Conservation (phyloP, 2,888 invertebrate genomes). For the Elegia similella region DNA sequence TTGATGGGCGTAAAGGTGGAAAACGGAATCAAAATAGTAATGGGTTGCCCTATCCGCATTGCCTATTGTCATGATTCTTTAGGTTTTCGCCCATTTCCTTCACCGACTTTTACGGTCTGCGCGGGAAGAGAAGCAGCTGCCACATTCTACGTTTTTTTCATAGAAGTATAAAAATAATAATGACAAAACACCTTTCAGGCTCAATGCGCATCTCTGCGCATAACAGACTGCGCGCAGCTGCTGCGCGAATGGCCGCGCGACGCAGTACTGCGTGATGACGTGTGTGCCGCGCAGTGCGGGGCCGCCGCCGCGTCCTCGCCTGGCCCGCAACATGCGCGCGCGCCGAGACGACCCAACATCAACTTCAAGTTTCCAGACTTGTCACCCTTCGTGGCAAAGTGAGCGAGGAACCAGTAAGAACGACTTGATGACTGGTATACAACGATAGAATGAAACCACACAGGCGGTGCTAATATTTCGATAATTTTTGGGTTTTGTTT, state of each 20-base stretch:
- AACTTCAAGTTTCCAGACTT: constrained; percentile 91
- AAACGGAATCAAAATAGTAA: too few relatives aligned
- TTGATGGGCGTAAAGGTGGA: too few relatives aligned
- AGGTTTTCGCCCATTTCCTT: too few relatives aligned
- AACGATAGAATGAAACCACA: background rate
- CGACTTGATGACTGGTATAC: background rate
- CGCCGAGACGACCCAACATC: constrained; percentile 68
- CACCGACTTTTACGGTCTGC: too few relatives aligned
- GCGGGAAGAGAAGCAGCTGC: too few relatives aligned
- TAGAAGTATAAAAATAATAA: too few relatives aligned
- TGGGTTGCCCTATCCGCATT: too few relatives aligned
- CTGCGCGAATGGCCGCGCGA: constrained; percentile 92
- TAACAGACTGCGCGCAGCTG: constrained; percentile 92
- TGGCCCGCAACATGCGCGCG: constrained; percentile 82
- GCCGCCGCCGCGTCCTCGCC: constrained; percentile 71
- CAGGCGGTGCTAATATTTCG: too few relatives aligned
- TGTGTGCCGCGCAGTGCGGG: constrained; percentile 95
- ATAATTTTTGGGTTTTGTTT: too few relatives aligned
- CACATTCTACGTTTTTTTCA: too few relatives aligned
- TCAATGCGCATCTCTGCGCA: constrained; percentile 92
- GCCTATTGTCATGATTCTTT: too few relatives aligned
- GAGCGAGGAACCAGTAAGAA: constrained; percentile 30
- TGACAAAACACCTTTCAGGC: constrained; percentile 79
- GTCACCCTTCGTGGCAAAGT: constrained; percentile 85
- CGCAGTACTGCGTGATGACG: constrained; percentile 91